Base-by-base conservation (phyloP, 2,797 vertebrate genomes). In the Numenius phaeopus region DNA sequence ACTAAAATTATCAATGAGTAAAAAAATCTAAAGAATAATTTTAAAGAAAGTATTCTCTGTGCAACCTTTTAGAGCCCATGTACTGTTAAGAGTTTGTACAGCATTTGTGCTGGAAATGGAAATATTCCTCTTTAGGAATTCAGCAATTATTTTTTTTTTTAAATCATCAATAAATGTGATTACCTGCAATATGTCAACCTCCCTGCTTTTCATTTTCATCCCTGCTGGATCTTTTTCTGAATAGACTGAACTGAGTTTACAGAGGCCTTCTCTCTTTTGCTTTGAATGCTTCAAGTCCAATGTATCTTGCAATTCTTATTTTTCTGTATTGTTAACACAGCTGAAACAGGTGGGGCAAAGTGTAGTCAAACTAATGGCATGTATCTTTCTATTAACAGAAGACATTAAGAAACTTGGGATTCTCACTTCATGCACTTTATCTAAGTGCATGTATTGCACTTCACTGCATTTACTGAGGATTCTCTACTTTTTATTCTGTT, bases 61-160 rank as follows among this genome's bases (percentile, higher is more conserved):
- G 2, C n/a, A 72, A 1, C 9, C 16, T 49, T 61, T 30, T 54
- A 40, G 22, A 82, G 30, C 4, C 30, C 7, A 5, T 1, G 1
- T 44, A 23, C 17, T 26, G 5, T 75, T 71, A 58, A 3, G 5
- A 26, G 24, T 54, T 62, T 39, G 5, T 86, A 23, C 34, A 55
- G 37, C 7, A 4, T 75, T 87, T 71, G 3, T 55, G 27, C 30
- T 81, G 44, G 58, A 79, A 92, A 75, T 72, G 1, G 1, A 87
- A 91, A 71, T 78, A 46, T 32, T 88, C 17, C 5, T 44, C 5
- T 61, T 88, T 62, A 88, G 12, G n/a, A n/a, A n/a, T 83, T 83
- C 52, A 78, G 47, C 55, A 73, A 18, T 30, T 54, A 6, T 52
- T 52, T 62, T 29, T 49, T 49, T 54, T 69, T 77, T 39, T 5